A percentile compares a stretch with the other conserved stretches of the same genome.
Conservation (phyloP, 2,797 vertebrate species). For the Xenopus petersii region DNA sequence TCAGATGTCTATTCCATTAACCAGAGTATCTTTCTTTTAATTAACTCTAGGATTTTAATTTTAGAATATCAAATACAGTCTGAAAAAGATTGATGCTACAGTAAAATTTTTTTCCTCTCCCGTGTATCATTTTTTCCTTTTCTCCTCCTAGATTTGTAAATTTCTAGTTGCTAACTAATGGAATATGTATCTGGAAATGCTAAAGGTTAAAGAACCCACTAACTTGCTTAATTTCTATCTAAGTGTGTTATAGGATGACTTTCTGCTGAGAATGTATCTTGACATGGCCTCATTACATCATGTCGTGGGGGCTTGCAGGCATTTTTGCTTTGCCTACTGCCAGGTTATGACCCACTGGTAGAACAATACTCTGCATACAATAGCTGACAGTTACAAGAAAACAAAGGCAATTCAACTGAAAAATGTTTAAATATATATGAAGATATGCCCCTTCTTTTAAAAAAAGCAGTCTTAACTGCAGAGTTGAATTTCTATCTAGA, state of each 20-base stretch:
- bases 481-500: not conserved
- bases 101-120: too few species aligned
- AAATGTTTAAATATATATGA: not conserved
- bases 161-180: too few species aligned
- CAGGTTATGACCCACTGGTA: conserved; percentile 12
- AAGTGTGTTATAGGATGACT: conserved; percentile 34
- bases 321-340: conserved; percentile 41
- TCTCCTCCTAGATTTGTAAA: too few species aligned
- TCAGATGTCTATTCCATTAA: too few species aligned
- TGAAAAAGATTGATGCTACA: too few species aligned
- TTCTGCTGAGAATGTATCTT: conserved; percentile 35
- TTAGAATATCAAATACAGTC: too few species aligned
- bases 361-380: conserved; percentile 30
- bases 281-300: conserved; percentile 32
- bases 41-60: too few species aligned
- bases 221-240: conserved; percentile 34
- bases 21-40: too few species aligned
- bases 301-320: conserved; percentile 35
- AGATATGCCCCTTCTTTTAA: not conserved
- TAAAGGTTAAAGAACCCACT: not conserved
- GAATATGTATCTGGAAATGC: not conserved
- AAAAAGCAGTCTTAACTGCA: not conserved
- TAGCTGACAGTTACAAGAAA: conserved; percentile 15
- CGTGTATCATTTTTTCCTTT: too few species aligned
- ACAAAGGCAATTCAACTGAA: not conserved